phyloP scores from a whole-genome alignment of 37 sponge, comb jelly and placozoan genomes.

The Oopsacas minuta region DNA sequence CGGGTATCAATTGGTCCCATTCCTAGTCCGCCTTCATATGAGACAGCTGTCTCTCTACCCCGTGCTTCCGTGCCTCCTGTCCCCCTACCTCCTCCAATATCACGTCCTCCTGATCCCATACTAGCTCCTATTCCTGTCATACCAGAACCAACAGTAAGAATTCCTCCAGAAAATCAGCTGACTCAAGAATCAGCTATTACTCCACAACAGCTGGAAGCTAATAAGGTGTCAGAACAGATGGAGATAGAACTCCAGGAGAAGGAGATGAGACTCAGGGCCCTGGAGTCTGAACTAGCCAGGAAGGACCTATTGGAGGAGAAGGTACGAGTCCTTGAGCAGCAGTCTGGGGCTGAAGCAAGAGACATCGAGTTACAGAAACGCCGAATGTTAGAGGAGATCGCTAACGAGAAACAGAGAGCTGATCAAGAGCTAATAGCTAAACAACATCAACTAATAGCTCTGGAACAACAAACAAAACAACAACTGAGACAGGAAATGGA shows the following conservation, averaged over 20 bases:
- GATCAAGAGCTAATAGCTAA: not conserved
- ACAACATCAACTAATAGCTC: not conserved
- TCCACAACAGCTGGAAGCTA: conserved; percentile 11
- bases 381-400: not conserved
- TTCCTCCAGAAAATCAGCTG: not conserved
- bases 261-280: conserved; percentile 16
- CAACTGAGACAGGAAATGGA: conserved; percentile 21
- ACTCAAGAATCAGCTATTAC: not conserved
- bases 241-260: conserved; percentile 7
- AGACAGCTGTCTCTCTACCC: not conserved
- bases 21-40: conserved; percentile 32
- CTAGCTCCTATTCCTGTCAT: not conserved
- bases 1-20: too few relatives aligned
- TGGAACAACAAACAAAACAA: not conserved
- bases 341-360: not conserved
- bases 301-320: conserved; percentile 1
- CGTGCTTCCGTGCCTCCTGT: conserved; percentile 23
- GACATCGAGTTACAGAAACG: not conserved
- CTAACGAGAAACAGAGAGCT: not conserved
- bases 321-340: not conserved
- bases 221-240: not conserved
- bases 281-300: not conserved
- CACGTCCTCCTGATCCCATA: not conserved
- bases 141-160: not conserved
- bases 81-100: not conserved